These are phyloP conservation scores for Zaprionus kolodkinae DNA, from an alignment of 1,140 invertebrate species.

Conservation along the genomic window DNA sequence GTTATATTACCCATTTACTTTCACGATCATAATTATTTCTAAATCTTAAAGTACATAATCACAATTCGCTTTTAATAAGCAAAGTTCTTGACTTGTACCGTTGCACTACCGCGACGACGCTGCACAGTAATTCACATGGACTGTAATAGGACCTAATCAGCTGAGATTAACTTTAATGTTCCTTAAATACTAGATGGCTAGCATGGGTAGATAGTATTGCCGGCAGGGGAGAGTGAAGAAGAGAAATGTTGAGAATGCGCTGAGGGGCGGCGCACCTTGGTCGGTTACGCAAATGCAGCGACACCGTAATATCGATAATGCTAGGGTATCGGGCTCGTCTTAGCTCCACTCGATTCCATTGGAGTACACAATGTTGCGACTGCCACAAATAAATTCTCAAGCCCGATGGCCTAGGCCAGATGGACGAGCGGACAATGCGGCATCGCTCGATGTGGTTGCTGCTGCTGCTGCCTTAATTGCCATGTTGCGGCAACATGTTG, in stretches of 20 bases:
- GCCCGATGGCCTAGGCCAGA: constrained; percentile 21
- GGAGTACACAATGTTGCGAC: constrained; percentile 67
- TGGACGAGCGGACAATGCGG: constrained; percentile 15
- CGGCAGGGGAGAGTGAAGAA: background rate
- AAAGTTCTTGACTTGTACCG: background rate
- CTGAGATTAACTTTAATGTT: constrained; percentile 9
- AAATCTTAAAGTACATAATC: background rate
- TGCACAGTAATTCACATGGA: constrained; percentile 3
- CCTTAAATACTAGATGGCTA: background rate
- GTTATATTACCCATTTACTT: background rate
- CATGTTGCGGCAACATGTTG: constrained; percentile 80
- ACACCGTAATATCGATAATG: constrained; percentile 31
- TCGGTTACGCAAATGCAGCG: constrained; percentile 8
- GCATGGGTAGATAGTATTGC: background rate
- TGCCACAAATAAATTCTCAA: constrained; percentile 70
- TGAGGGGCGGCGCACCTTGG: constrained; percentile 14
- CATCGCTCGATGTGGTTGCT: background rate
- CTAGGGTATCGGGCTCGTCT: constrained; percentile 23
- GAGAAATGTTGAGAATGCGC: background rate
- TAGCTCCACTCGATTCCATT: no score
- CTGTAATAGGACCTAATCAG: background rate
- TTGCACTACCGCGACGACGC: no score
- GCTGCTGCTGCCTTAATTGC: constrained; percentile 67
- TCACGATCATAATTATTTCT: background rate
- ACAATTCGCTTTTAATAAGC: background rate